Evolutionary conservation across 1,140 invertebrate genomes (phyloP).

Genomic region (Mactra quadrangularis): DNA sequence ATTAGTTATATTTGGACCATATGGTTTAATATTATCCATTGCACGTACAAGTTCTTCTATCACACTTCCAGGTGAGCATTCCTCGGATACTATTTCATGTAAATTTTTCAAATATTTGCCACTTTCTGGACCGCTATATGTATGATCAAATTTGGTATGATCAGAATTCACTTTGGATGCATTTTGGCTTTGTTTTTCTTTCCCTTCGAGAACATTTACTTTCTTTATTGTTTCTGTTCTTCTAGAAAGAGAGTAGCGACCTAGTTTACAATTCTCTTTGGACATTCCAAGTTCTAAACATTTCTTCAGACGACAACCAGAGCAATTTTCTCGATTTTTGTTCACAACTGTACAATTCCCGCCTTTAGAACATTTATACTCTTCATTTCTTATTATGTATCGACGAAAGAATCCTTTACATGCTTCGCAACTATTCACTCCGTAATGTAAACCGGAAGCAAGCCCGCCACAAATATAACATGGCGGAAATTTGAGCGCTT

Average conservation of each 20-base stretch:
- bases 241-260: constrained; percentile 42
- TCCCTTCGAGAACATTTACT: constrained; percentile 42
- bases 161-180: background rate
- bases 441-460: constrained; percentile 84
- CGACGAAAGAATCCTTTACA: constrained; percentile 79
- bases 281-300: constrained; percentile 58
- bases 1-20: constrained; percentile 24
- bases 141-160: constrained; percentile 39
- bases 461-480: constrained; percentile 84
- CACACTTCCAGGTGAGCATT: constrained; percentile 7
- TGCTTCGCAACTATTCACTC: constrained; percentile 85
- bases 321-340: constrained; percentile 54
- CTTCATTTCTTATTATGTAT: constrained; percentile 44
- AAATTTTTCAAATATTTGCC: background rate
- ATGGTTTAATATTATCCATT: constrained; percentile 48
- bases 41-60: constrained; percentile 18
- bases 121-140: constrained; percentile 32
- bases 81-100: constrained; percentile 22
- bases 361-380: constrained; percentile 52
- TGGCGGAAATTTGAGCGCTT: constrained; percentile 70
- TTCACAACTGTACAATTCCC: constrained; percentile 53
- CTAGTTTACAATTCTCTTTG: constrained; percentile 53
- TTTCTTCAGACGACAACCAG: constrained; percentile 53
- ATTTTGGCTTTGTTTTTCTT: constrained; percentile 11
- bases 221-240: constrained; percentile 55